Base-by-base conservation (phyloP, 2,888 invertebrate species). In the Agrilus mali region DNA sequence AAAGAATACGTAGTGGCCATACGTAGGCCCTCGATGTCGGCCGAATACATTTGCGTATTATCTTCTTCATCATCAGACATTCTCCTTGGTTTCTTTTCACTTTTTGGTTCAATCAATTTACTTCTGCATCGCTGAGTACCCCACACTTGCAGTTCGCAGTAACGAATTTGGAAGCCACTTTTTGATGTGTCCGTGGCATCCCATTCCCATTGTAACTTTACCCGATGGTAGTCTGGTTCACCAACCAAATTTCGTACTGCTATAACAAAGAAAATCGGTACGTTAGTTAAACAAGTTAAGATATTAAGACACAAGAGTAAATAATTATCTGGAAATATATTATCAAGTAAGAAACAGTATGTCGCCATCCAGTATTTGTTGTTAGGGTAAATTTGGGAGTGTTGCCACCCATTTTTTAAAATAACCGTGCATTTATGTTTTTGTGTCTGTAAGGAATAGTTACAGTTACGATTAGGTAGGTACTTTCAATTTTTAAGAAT, bases 1-100 rank as follows among this genome's bases (percentile, higher is more conserved):
- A 86, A 82, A 39, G 84, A 82, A 60, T 87, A 87, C 34, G 81
- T 83, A 38, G 86, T 86, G 40, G 86, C 82, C 86, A 86, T 86
- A 44, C 86, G 71, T 41, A 87, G 70, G 40, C 84, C 85, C 20
- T 74, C 73, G 45, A 84, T 74, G 40, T 77, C 73, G 0, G 78
- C 71, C 32, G 72, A 70, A 60, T 76, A 83, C 41, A 66, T 64
- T 36, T 65, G 67, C 32, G 65, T 60, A 36, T 60, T 54, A 33
- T 63, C 59, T 38, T 63, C 55, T 38, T 55, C 51, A 33, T 55
- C 51, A 33, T 58, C 55, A 36, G 59, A 44, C 20, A 48, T 48
- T 47, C 33, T 51, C 46, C 44, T 49, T 41, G 45, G 48, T 27
- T 50, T 48, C 33, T 37, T 47, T 7, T 52, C 53, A 15, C 56